A percentile compares a stretch with the other conserved stretches of the same genome.
Evolutionary conservation across 2,797 vertebrate genomes (phyloP).

Genomic region (Craterocephalus amniculus): DNA sequence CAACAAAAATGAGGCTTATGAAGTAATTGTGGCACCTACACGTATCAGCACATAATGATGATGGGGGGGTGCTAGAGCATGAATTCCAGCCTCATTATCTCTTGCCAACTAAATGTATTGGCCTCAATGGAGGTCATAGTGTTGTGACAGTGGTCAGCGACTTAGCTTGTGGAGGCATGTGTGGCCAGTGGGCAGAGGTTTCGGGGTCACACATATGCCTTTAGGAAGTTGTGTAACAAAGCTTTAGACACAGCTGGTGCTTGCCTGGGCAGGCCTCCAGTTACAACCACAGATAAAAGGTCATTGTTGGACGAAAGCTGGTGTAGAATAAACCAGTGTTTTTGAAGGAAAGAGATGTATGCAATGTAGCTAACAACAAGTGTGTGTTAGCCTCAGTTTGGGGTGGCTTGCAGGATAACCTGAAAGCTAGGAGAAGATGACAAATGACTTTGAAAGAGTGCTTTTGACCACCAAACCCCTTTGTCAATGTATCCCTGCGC

Average conservation of each 20-base stretch:
- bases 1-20: slow-evolving; percentile 54
- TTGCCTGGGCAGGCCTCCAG: slow-evolving; percentile 76
- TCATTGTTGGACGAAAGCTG: slow-evolving; percentile 67
- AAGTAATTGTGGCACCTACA: slow-evolving; percentile 56
- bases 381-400: slow-evolving; percentile 54
- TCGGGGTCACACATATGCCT: slow-evolving; percentile 77
- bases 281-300: slow-evolving; percentile 74
- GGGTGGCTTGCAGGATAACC: slow-evolving; percentile 24
- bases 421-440: slow-evolving; percentile 62
- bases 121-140: slow-evolving; percentile 66
- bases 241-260: slow-evolving; percentile 83
- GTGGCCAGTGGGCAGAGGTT: slow-evolving; percentile 73
- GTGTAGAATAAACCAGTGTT: slow-evolving; percentile 57
- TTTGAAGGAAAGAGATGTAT: slow-evolving; percentile 14
- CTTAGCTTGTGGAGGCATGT: slow-evolving; percentile 40
- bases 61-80: background rate
- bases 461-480: slow-evolving; percentile 59
- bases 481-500: slow-evolving; percentile 61
- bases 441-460: slow-evolving; percentile 63
- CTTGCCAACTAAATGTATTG: slow-evolving; percentile 36
- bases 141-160: slow-evolving; percentile 51
- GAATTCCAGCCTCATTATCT: slow-evolving; percentile 45
- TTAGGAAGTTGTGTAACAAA: slow-evolving; percentile 82
- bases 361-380: background rate
- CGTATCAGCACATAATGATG: too few relatives aligned